Base-by-base conservation (phyloP, 92 coral and sea anemone species). In the Parazoanthus darwini region DNA sequence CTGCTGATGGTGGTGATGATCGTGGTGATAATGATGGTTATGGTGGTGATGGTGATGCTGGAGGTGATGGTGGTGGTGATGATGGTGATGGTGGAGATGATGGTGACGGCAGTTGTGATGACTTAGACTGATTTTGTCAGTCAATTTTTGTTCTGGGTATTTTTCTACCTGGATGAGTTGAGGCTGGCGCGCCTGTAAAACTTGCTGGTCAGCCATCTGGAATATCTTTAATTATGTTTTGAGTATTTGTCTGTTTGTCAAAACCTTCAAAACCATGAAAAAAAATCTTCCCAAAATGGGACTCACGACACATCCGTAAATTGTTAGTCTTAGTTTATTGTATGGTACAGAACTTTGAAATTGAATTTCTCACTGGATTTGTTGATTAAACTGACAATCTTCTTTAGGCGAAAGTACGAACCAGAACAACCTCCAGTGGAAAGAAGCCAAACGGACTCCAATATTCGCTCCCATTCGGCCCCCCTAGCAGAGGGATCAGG, bases 401-500 rank as follows among this genome's bases (percentile, higher is more conserved):
- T 65, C 9, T 23, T 22, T 29, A 82, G 76, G 25, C 86, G 56
- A 35, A 66, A 66, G 37, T 71, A 43, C 14, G 76, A 82, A 82
- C 76, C 76, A 39, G 76, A 66, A 25, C 73, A 80, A 50, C 85
- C 67, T 0, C 63, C 46, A 14, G 86, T 82, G 59, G 59, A 39
- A 42, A 91, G 98, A 86, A 93, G 96, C 54, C 93, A 93, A 79
- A 94, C 98, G 48, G 98, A 94, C 85, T 72, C 81, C 74, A 88
- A 44, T 42, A 91, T 94, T 26, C 87, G 98, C 23, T 94, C 98
- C 70, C 94, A 91, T 5, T 94, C 98, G 23, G 98, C 95, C 3
- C 98, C 98, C 14, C 50, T 94, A 54, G 92, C 89, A 51, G 92
- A 89, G 37, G 94, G 94, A 65, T 74, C 92, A 56, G 98, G 98